Evolutionary conservation across 1,140 invertebrate genomes (phyloP), one percentile per base, ranked within the genome.

Genomic region (Papilio glaucus): DNA sequence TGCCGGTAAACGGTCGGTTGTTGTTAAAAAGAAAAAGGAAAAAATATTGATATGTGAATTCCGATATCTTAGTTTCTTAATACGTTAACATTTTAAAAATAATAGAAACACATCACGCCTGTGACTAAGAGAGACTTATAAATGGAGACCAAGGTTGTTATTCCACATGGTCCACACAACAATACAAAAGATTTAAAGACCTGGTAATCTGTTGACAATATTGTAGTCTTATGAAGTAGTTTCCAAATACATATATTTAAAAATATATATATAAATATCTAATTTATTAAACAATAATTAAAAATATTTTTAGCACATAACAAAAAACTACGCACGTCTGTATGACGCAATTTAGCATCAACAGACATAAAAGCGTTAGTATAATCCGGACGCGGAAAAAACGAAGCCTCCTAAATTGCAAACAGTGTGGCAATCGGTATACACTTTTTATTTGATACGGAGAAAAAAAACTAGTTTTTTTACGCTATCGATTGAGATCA

Each of bases 351-450:
- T 38, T 65, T 57, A 10, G 45, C 18, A 45, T 15, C n/a, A n/a
- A n/a, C n/a, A 49, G n/a, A 15, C 0, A 61, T 61, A 61, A 61
- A 61, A 33, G 39, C 37, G 38, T 12, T 42, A 53, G 67, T 49
- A 33, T 49, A 82, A 84, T 82, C 78, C 86, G 82, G 86, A 89
- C 83, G 73, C 73, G 72, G 62, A 84, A 88, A 86, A 91, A 87
- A 77, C 72, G 41, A 83, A 89, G 85, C 79, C 85, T 68, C 87
- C 81, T 89, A 88, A 88, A 89, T 85, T 86, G 84, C 83, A 84
- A 89, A 86, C 83, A 87, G 85, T 84, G 80, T 84, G 84, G 80
- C 76, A 77, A 76, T 78, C 76, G 78, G 77, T 77, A 76, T 77
- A 61, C 71, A 68, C 42, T 85, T 91, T 89, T 88, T 88, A 77